These are phyloP conservation scores for Miltochrista miniata DNA, from an alignment of 2,888 invertebrate species.

Conservation along the genomic window DNA sequence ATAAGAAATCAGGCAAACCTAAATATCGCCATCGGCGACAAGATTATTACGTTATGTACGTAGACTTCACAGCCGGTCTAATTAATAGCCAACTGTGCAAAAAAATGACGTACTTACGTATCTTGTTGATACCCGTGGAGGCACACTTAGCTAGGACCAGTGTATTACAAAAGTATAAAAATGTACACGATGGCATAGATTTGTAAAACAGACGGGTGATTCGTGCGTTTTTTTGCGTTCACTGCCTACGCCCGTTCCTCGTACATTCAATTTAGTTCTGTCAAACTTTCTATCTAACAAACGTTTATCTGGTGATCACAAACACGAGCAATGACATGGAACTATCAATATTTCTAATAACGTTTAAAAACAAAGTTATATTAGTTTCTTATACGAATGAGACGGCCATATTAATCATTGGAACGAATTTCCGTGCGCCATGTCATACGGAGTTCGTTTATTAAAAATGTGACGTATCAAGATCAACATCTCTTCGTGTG, in stretches of 20 bases:
- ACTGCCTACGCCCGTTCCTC: conserved; percentile 62
- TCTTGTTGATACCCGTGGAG: conserved; percentile 23
- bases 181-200: conserved; percentile 35
- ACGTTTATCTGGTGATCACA: conserved; percentile 77
- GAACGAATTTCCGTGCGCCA: conserved; percentile 81
- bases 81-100: conserved; percentile 63
- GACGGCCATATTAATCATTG: conserved; percentile 81
- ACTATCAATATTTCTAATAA: conserved; percentile 84
- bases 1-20: conserved; percentile 65
- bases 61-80: conserved; percentile 49
- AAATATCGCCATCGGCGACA: conserved; percentile 69
- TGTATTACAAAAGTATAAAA: conserved; percentile 34
- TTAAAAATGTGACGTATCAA: conserved; percentile 84
- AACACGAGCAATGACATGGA: conserved; percentile 80
- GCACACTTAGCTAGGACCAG: conserved; percentile 17
- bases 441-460: conserved; percentile 82
- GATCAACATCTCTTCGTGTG: conserved; percentile 79
- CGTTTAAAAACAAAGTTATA: conserved; percentile 80
- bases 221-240: conserved; percentile 56
- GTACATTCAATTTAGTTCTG: conserved; percentile 70
- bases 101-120: conserved; percentile 36
- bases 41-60: conserved; percentile 68
- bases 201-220: conserved; percentile 52
- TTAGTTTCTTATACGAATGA: conserved; percentile 73
- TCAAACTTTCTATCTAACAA: conserved; percentile 76